Percentiles rank a stretch among this genome's conserved stretches.
phyloP scores from a whole-genome alignment of 2,797 vertebrate species.

The Linurgus olivaceus region DNA sequence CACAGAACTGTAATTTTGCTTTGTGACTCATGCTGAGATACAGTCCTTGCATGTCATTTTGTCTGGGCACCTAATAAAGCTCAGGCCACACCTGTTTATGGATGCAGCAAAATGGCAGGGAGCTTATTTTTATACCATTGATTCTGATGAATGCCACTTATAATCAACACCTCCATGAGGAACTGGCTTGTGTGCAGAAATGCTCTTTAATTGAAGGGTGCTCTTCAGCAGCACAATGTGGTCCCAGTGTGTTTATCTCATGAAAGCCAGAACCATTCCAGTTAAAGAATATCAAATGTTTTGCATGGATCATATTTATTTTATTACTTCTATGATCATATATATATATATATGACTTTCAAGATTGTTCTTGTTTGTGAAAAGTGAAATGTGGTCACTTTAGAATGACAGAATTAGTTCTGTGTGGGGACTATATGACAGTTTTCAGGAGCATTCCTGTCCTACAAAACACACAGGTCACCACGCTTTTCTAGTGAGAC shows the following conservation, averaged over 20 bases:
- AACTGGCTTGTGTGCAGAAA: constrained; percentile 46
- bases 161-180: constrained; percentile 46
- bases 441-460: constrained; percentile 3
- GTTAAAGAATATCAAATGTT: background rate
- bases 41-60: background rate
- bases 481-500: constrained; percentile 27
- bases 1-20: constrained; percentile 49
- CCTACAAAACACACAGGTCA: background rate
- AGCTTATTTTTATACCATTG: constrained; percentile 44
- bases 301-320: background rate
- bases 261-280: constrained; percentile 6
- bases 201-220: constrained; percentile 53
- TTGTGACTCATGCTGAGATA: constrained; percentile 53
- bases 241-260: background rate
- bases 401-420: background rate
- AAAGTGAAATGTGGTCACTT: background rate
- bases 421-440: background rate
- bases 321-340: background rate
- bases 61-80: constrained; percentile 39
- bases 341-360: background rate
- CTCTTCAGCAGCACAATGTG: background rate
- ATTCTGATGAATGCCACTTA: constrained; percentile 50
- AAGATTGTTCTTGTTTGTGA: background rate
- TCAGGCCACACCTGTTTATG: constrained; percentile 46
- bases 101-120: constrained; percentile 35